These are phyloP conservation scores for Riptortus pedestris DNA, from an alignment of 1,140 invertebrate genomes.

Conservation along the genomic window DNA sequence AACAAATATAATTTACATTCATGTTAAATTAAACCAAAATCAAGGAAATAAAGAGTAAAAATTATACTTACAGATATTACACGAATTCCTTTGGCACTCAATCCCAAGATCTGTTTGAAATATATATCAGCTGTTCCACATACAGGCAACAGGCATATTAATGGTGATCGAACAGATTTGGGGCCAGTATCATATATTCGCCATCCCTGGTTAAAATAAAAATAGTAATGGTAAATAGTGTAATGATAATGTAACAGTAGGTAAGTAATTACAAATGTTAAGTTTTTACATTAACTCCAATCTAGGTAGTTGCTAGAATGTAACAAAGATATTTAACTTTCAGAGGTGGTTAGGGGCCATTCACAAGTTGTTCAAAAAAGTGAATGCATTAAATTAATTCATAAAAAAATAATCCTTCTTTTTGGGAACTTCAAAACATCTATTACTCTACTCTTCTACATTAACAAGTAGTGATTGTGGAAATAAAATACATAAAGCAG, in stretches of 20 bases:
- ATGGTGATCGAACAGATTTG: slow-evolving; percentile 60
- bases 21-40: not conserved
- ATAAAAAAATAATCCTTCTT: too few relatives aligned
- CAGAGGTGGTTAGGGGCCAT: too few relatives aligned
- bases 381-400: too few relatives aligned
- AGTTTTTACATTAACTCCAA: too few relatives aligned
- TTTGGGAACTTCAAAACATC: too few relatives aligned
- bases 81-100: slow-evolving; percentile 67
- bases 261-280: too few relatives aligned
- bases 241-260: not conserved
- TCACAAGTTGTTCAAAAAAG: too few relatives aligned
- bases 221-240: slow-evolving; percentile 29
- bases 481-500: too few relatives aligned
- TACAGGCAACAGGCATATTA: slow-evolving; percentile 77
- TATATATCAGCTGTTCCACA: slow-evolving; percentile 83
- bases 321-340: too few relatives aligned
- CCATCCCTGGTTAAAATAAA: slow-evolving; percentile 72
- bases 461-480: too few relatives aligned
- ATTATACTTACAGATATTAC: slow-evolving; percentile 59
- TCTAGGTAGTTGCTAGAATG: not conserved
- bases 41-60: slow-evolving; percentile 9
- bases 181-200: slow-evolving; percentile 80
- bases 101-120: slow-evolving; percentile 68
- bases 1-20: not conserved
- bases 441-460: too few relatives aligned